phyloP scores from a whole-genome alignment of 2,113 vertebrate genomes.

The Glaucomys volans region DNA sequence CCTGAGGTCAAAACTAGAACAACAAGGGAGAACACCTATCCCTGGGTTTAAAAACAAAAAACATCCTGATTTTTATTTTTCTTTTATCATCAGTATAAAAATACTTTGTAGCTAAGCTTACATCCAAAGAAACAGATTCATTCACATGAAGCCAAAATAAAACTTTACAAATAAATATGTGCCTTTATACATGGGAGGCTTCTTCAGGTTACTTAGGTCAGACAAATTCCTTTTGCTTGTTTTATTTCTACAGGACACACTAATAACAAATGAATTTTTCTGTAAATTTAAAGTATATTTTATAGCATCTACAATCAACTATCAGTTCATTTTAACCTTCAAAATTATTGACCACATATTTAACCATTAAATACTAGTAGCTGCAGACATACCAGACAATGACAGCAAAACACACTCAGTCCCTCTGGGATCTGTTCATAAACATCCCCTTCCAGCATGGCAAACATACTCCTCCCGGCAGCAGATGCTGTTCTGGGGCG shows the following conservation, averaged over 20 bases:
- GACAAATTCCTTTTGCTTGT: conserved; percentile 49
- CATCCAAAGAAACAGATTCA: neutral
- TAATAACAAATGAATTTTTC: neutral
- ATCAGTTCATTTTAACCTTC: conserved; percentile 67
- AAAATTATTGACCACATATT: conserved; percentile 65
- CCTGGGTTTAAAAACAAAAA: neutral
- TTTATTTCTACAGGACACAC: conserved; percentile 1
- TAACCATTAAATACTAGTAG: conserved; percentile 74
- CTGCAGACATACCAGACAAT: conserved; percentile 76
- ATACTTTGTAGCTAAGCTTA: conserved; percentile 43
- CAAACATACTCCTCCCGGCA: conserved; percentile 57
- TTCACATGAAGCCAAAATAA: conserved; percentile 32
- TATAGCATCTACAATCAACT: neutral
- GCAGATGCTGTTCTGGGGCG: conserved; percentile 65
- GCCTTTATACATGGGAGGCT: conserved; percentile 18
- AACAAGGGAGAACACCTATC: neutral
- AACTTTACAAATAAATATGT: neutral
- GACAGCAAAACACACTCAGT: conserved; percentile 69
- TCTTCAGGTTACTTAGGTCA: neutral
- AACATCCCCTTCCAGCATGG: conserved; percentile 65
- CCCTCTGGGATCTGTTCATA: conserved; percentile 66
- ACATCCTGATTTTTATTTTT: conserved; percentile 14
- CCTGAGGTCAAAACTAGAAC: conserved; percentile 31
- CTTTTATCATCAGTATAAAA: conserved; percentile 34
- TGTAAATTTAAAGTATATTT: conserved; percentile 45